A percentile compares a stretch with the other conserved stretches of the same genome.
Evolutionary conservation across 2,797 vertebrate species (phyloP).

Genomic region (Buphagus erythrorhynchus): DNA sequence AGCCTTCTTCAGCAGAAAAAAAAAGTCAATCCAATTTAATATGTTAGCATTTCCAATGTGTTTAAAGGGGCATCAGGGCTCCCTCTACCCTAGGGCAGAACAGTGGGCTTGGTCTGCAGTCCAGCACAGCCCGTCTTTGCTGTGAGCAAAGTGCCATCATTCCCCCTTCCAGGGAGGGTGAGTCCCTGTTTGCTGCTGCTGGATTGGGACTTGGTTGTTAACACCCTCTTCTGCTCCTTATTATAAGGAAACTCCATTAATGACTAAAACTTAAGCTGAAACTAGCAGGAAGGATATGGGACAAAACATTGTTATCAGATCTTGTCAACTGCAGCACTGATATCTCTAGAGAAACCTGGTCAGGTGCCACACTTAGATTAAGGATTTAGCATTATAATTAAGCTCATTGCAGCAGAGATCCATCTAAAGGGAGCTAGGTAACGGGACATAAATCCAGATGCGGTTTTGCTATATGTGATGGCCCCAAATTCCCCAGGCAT

Average conservation of each 20-base stretch:
- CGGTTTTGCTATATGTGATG: background rate
- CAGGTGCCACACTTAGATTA: background rate
- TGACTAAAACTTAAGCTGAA: background rate
- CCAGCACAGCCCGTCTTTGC: background rate
- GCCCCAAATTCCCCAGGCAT: background rate
- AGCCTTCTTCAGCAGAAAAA: background rate
- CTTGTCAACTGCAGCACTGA: background rate
- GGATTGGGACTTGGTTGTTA: background rate
- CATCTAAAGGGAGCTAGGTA: background rate
- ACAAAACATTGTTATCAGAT: background rate
- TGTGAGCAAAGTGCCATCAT: background rate
- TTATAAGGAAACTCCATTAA: background rate
- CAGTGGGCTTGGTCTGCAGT: background rate
- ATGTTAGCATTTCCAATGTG: background rate
- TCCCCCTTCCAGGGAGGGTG: background rate
- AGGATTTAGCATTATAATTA: background rate
- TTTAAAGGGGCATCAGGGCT: background rate
- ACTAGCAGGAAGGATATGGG: background rate
- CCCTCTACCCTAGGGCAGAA: background rate
- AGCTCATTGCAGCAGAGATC: background rate
- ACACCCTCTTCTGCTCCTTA: background rate
- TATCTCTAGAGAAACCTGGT: background rate
- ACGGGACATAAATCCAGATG: background rate
- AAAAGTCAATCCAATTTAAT: background rate
- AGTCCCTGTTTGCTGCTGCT: background rate